Evolutionary conservation across 2,113 vertebrate species (phyloP).

Genomic region (Sorex araneus): DNA sequence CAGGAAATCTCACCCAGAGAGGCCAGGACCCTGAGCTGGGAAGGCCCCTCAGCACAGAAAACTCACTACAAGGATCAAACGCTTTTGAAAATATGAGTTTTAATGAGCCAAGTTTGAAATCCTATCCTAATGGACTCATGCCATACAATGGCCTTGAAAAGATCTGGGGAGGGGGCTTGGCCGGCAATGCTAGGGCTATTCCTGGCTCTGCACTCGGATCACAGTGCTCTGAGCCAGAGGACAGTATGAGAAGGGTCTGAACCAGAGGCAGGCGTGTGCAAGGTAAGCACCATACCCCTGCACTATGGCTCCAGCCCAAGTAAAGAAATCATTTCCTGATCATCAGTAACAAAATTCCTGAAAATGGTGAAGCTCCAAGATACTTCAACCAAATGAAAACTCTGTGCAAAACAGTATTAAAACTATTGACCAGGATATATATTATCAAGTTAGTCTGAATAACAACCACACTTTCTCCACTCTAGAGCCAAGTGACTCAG

Average conservation of each 20-base stretch:
- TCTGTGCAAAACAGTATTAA: not conserved
- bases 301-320: too few species aligned
- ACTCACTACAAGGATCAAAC: constrained; percentile 20
- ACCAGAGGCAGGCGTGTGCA: too few species aligned
- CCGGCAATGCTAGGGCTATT: too few species aligned
- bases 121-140: not conserved
- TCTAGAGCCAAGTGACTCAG: constrained; percentile 35
- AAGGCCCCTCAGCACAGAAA: too few species aligned
- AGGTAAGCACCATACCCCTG: too few species aligned
- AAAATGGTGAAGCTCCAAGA: constrained; percentile 29
- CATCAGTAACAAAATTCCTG: constrained; percentile 39
- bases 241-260: too few species aligned
- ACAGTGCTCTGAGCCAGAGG: too few species aligned
- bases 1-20: too few species aligned
- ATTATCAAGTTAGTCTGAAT: constrained; percentile 38
- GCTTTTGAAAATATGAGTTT: constrained; percentile 16
- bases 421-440: constrained; percentile 38
- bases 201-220: too few species aligned
- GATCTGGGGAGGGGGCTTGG: too few species aligned
- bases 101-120: constrained; percentile 43
- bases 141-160: constrained; percentile 47
- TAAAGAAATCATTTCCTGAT: not conserved
- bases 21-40: too few species aligned
- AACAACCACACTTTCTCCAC: not conserved
- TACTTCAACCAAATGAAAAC: constrained; percentile 50